Evolutionary conservation across 2,113 vertebrate species (phyloP).

Genomic region (Aramus guarauna): DNA sequence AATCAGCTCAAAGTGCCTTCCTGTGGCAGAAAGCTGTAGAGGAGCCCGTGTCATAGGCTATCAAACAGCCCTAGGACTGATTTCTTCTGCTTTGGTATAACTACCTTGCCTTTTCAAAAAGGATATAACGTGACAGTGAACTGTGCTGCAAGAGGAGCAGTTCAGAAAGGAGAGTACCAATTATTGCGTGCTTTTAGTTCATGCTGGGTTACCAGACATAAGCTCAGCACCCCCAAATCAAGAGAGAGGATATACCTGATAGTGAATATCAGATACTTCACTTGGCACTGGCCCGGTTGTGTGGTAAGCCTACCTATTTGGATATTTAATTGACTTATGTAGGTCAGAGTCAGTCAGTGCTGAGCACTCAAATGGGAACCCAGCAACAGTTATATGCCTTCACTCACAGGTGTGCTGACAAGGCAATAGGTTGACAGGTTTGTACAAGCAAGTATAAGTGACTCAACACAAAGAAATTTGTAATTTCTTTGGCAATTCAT

Average conservation of each 20-base stretch:
- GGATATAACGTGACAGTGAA: not conserved
- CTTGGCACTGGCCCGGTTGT: not conserved
- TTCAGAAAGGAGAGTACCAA: not conserved
- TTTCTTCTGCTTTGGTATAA: not conserved
- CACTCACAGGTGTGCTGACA: not conserved
- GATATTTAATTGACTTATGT: not conserved
- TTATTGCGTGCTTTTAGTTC: not conserved
- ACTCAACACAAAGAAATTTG: not conserved
- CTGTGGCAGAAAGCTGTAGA: not conserved
- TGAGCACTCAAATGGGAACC: not conserved
- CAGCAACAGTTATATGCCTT: not conserved
- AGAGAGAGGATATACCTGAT: not conserved
- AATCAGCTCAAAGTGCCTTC: not conserved
- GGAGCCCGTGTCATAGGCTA: not conserved
- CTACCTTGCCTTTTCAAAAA: not conserved
- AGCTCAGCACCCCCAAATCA: not conserved
- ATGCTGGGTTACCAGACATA: accelerated
- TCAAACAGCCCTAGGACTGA: not conserved
- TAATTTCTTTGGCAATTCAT: not conserved
- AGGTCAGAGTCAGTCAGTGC: not conserved
- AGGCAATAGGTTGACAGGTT: not conserved
- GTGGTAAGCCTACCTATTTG: not conserved
- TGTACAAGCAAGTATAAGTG: not conserved
- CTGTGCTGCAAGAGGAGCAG: not conserved
- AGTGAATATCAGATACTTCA: not conserved